Evolutionary conservation across 2,888 invertebrate species (phyloP).

Genomic region (Chymomyza procnemis): DNA sequence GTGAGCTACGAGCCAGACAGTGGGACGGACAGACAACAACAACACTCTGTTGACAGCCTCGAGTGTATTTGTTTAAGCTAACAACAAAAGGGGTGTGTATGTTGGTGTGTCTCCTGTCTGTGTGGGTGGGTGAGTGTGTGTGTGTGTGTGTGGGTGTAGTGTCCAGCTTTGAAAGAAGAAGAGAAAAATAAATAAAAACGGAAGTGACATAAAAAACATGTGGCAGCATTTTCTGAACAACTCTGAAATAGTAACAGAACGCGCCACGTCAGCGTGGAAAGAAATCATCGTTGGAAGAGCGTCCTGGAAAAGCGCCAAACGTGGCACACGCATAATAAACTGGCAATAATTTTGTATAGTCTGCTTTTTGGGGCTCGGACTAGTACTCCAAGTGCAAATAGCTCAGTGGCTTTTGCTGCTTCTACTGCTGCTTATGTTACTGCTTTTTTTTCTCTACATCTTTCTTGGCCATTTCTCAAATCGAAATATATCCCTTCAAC

Average conservation of each 20-base stretch:
- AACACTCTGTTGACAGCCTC: conserved; percentile 15
- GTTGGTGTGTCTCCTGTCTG: not conserved
- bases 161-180: conserved; percentile 32
- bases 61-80: conserved; percentile 19
- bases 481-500: not conserved
- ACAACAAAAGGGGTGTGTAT: not conserved
- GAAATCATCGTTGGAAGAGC: not conserved
- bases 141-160: not conserved
- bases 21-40: not conserved
- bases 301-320: not conserved
- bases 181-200: conserved; percentile 62
- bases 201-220: conserved; percentile 68
- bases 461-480: not conserved
- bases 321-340: conserved; percentile 61
- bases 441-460: not conserved
- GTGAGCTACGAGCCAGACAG: not conserved
- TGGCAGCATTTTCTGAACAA: conserved; percentile 55
- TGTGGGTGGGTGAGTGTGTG: not conserved
- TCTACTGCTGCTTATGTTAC: not conserved
- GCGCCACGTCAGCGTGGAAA: not conserved
- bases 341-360: conserved; percentile 40
- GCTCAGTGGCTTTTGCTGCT: not conserved
- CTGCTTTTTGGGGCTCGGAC: conserved; percentile 49
- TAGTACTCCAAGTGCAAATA: not conserved
- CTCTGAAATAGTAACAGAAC: not conserved